phyloP scores from a whole-genome alignment of 2,888 invertebrate species.

The Xestia sexstrigata region DNA sequence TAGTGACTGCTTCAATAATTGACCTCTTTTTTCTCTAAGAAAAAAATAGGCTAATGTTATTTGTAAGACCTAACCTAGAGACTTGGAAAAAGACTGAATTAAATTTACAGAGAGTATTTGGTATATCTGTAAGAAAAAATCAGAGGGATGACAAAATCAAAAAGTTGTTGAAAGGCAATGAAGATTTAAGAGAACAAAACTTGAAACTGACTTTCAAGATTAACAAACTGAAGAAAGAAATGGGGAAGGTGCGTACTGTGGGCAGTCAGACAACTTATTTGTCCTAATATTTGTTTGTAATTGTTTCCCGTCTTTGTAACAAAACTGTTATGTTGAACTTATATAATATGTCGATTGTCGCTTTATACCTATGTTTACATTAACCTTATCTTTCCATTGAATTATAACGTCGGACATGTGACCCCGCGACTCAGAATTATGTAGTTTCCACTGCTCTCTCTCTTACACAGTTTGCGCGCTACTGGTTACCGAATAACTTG shows the following conservation, averaged over 20 bases:
- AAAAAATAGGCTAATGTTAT: not conserved
- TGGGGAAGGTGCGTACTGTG: conserved; percentile 79
- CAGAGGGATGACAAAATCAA: conserved; percentile 79
- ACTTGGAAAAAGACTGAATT: conserved; percentile 28
- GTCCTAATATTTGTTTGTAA: not conserved
- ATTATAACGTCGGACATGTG: conserved; percentile 5
- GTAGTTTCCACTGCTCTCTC: not conserved
- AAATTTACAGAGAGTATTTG: conserved; percentile 84
- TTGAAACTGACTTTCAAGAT: conserved; percentile 77
- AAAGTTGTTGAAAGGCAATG: conserved; percentile 77
- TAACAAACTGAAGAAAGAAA: conserved; percentile 81
- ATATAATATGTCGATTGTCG: not conserved
- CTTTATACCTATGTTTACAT: conserved; percentile 26
- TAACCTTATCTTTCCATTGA: conserved; percentile 36
- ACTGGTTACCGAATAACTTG: not conserved
- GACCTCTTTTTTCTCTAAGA: not conserved
- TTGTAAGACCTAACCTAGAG: conserved; percentile 18
- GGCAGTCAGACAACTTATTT: not conserved
- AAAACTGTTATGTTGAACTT: not conserved
- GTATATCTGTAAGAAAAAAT: conserved; percentile 79
- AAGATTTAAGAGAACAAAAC: conserved; percentile 78
- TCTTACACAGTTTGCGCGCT: not conserved
- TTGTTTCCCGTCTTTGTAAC: conserved; percentile 2
- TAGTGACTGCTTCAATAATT: not conserved
- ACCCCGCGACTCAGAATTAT: not conserved